Base-by-base conservation (phyloP, 37 sponge, comb jelly and placozoan species). In the Axinella damicornis region DNA sequence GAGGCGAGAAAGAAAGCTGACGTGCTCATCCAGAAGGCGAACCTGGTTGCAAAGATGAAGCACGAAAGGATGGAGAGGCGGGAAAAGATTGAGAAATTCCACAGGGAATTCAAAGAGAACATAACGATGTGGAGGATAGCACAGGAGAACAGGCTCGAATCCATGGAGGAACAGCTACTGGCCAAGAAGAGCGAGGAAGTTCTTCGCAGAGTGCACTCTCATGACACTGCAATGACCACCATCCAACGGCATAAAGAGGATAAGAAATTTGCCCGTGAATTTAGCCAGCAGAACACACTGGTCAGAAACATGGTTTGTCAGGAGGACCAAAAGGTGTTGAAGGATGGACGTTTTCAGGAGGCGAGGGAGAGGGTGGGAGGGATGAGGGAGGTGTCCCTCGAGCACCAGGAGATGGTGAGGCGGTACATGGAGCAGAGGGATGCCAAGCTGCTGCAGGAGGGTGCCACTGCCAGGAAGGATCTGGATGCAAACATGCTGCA, bases 101-200 rank as follows among this genome's bases (percentile, higher is more conserved):
- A 67, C 1, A 19, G 39, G 53, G 80, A n/a, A n/a, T 30, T 63
- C 5, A 66, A 60, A 59, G 81, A 92, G 11, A 56, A 55, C 18
- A 60, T 81, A 6, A 19, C 33, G 27, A 31, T 52, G 19, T 92
- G 93, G 93, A 92, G 78, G 73, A 34, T 41, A 22, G 64, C 14
- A 0, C 76, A 92, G 16, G 61, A 70, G 1, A 30, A 73, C 0
- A 30, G 33, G 16, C 59, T 88, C 31, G 56, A 53, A 34, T 32
- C 37, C n/a, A 55, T 21, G 66, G 39, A 41, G 40, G 46, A 75
- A 21, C 21, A 69, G 30, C 25, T 64, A 9, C 53, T 74, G 17
- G 32, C 34, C 0, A 46, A 72, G 68, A 33, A 21, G 11, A 65
- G 61, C 17, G 15, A 30, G 0, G 46, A 62, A 0, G 2, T 84